phyloP scores from a whole-genome alignment of 2,888 invertebrate genomes.

The Drosophila kuntzei region DNA sequence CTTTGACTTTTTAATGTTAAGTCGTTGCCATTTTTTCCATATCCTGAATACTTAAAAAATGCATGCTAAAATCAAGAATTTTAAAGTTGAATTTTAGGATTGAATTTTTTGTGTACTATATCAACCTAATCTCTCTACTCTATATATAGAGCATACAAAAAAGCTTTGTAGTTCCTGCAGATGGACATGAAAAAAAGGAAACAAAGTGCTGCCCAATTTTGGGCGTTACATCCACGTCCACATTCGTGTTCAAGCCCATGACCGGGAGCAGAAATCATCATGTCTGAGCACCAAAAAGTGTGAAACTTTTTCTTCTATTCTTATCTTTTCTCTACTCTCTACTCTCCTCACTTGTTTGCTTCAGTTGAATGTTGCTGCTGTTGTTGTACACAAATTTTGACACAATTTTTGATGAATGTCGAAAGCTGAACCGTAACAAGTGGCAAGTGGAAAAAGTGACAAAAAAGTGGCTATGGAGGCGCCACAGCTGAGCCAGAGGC shows the following conservation, averaged over 20 bases:
- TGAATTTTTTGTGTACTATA: too few relatives aligned
- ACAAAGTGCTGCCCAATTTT: neutral
- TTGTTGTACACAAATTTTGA: constrained; percentile 63
- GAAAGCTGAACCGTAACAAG: constrained; percentile 70
- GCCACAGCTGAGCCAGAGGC: constrained; percentile 44
- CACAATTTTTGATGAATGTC: constrained; percentile 77
- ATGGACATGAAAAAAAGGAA: neutral
- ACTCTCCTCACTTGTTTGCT: neutral
- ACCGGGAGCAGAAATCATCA: constrained; percentile 45
- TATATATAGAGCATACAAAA: neutral
- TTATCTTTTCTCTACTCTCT: neutral
- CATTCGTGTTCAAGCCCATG: constrained; percentile 5
- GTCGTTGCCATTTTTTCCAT: too few relatives aligned
- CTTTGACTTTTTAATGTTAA: too few relatives aligned
- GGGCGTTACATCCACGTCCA: neutral
- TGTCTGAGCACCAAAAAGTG: constrained; percentile 40
- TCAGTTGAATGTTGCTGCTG: constrained; percentile 1
- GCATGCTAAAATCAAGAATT: too few relatives aligned
- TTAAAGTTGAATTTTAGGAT: too few relatives aligned
- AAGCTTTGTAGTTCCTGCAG: neutral
- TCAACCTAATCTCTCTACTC: too few relatives aligned
- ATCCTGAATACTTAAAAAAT: too few relatives aligned
- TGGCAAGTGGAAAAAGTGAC: constrained; percentile 31
- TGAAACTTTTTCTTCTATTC: constrained; percentile 19
- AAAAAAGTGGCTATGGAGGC: constrained; percentile 37